Conservation (phyloP, 2,113 vertebrate species). For the Melanerpes aurifrons region DNA sequence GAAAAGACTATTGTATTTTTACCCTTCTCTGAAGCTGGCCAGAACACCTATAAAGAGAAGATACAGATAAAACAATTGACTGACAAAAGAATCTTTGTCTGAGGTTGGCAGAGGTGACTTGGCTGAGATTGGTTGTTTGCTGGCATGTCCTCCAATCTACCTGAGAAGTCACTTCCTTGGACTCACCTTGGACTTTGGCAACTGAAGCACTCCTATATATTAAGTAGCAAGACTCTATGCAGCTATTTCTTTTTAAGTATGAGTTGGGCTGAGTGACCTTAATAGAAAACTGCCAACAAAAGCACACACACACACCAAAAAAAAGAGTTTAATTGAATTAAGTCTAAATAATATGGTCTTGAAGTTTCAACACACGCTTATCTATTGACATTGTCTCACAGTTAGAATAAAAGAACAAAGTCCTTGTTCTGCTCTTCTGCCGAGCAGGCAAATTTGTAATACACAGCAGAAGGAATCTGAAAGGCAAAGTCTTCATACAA, state of each 20-base stretch:
- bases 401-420: constrained; percentile 8
- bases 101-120: not conserved
- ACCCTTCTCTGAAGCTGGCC: too few species aligned
- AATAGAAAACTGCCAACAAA: constrained; percentile 56
- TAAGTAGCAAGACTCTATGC: not conserved
- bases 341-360: constrained; percentile 55
- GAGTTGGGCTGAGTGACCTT: not conserved
- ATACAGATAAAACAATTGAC: not conserved
- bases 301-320: not conserved
- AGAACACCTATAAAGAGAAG: not conserved
- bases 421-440: constrained; percentile 45
- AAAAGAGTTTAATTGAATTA: constrained; percentile 49
- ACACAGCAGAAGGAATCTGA: not conserved
- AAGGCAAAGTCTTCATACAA: not conserved
- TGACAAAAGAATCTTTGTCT: not conserved
- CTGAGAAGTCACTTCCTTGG: not conserved
- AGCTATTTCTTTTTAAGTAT: constrained; percentile 16
- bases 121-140: not conserved
- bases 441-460: constrained; percentile 6
- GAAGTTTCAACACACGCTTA: constrained; percentile 39
- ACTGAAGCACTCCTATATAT: not conserved
- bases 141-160: not conserved
- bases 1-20: not conserved
- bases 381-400: constrained; percentile 25
- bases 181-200: constrained; percentile 53